Evolutionary conservation across 2,797 vertebrate genomes (phyloP), one percentile per base, ranked within the genome.

Genomic region (Artibeus lituratus): DNA sequence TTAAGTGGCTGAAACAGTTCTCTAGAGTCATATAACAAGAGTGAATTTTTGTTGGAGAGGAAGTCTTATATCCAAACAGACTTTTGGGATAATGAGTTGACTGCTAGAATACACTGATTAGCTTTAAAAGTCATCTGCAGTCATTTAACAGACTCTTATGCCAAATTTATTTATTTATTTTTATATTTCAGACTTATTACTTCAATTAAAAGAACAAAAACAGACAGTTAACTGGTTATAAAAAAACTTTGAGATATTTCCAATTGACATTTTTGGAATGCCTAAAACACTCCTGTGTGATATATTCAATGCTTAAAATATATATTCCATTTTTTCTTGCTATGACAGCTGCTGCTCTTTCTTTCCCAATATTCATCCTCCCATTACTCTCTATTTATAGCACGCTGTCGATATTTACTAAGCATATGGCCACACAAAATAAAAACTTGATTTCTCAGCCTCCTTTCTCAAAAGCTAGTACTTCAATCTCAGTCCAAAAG

Each of bases 131-230:
- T 51, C 24, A 67, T 42, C 10, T 78, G 15, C 19, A 90, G 11
- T 0, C 49, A 92, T 94, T 95, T 86, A 93, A 65, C n/a, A 69
- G 14, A 39, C 1, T 26, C 91, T 83, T 73, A 59, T 93, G 16
- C 12, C 35, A 87, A 76, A 35, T 92, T 73, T 94, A 37, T 72
- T 70, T 74, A 70, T 39, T 4, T 59, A n/a, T 59, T 92, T 72
- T 57, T 90, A 19, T 72, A 78, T 90, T 92, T 93, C 81, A 57
- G 16, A 83, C 4, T 82, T 87, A 86, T 74, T 84, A n/a, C 10
- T 42, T 91, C 16, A 77, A 70, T 90, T 78, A 84, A 85, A 94
- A 94, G 74, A 73, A 91, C 21, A 89, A 72, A 11, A 87, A 82
- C 81, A 49, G 67, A 3, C 11, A 67, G 59, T 92, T 85, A 89